Conservation (phyloP, 2,888 invertebrate species). For the Frankliniella fusca region DNA sequence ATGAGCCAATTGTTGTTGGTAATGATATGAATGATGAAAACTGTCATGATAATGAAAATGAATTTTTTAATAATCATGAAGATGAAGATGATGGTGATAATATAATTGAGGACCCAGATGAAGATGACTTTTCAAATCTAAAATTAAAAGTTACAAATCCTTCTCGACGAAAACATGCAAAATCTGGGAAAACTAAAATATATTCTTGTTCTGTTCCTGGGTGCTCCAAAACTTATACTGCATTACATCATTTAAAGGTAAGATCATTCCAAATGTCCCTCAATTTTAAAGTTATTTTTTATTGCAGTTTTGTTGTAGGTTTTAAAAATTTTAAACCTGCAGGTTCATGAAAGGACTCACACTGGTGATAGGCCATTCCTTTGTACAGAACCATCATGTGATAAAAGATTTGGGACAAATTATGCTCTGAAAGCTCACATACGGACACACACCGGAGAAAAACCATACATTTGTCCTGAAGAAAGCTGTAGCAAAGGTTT, state of each 20-base stretch:
- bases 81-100: conserved; percentile 42
- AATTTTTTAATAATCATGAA: conserved; percentile 31
- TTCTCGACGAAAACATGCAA: conserved; percentile 32
- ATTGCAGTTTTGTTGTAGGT: background rate
- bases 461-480: conserved; percentile 55
- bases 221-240: conserved; percentile 52
- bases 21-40: background rate
- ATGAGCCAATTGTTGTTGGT: background rate
- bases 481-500: conserved; percentile 55
- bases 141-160: conserved; percentile 42
- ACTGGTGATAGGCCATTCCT: conserved; percentile 54
- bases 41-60: conserved; percentile 5
- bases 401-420: conserved; percentile 56
- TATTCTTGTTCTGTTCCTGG: conserved; percentile 50
- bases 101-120: conserved; percentile 43
- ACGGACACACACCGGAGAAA: conserved; percentile 57
- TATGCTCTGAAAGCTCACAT: conserved; percentile 57
- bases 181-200: conserved; percentile 43
- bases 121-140: conserved; percentile 38
- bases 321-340: conserved; percentile 36
- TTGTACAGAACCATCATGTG: conserved; percentile 56
- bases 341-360: conserved; percentile 55
- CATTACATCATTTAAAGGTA: conserved; percentile 53
- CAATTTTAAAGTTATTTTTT: background rate
- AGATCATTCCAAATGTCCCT: conserved; percentile 9